These are phyloP conservation scores for Corvus moneduloides DNA, from an alignment of 2,113 vertebrate genomes.

Conservation along the genomic window DNA sequence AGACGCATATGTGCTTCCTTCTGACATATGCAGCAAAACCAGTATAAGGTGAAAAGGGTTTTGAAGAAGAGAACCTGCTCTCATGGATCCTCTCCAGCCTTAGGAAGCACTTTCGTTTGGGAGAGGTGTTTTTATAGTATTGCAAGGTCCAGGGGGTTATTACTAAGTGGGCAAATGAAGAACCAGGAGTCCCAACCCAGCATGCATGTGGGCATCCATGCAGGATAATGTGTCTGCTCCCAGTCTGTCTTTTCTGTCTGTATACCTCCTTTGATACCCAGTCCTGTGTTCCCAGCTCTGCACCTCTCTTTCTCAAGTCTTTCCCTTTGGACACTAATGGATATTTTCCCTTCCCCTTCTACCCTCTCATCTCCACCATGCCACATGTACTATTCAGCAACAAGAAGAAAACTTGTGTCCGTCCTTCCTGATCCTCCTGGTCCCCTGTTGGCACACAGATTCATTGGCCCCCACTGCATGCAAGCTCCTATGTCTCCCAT, in stretches of 20 bases:
- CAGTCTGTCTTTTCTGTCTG: background rate
- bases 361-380: background rate
- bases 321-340: background rate
- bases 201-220: background rate
- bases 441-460: background rate
- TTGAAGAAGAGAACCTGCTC: background rate
- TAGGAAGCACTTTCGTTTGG: background rate
- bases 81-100: background rate
- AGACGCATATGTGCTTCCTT: background rate
- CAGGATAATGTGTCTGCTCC: background rate
- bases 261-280: background rate
- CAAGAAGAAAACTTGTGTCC: background rate
- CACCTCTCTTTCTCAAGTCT: background rate
- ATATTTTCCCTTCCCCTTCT: background rate
- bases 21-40: background rate
- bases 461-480: fast-evolving
- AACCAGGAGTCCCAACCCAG: background rate
- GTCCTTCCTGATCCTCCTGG: background rate
- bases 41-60: background rate
- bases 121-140: background rate
- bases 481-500: background rate
- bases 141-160: background rate
- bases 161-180: background rate
- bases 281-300: background rate
- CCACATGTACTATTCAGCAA: background rate